phyloP scores from a whole-genome alignment of 2,113 vertebrate genomes.

The Trematocara macrostoma region DNA sequence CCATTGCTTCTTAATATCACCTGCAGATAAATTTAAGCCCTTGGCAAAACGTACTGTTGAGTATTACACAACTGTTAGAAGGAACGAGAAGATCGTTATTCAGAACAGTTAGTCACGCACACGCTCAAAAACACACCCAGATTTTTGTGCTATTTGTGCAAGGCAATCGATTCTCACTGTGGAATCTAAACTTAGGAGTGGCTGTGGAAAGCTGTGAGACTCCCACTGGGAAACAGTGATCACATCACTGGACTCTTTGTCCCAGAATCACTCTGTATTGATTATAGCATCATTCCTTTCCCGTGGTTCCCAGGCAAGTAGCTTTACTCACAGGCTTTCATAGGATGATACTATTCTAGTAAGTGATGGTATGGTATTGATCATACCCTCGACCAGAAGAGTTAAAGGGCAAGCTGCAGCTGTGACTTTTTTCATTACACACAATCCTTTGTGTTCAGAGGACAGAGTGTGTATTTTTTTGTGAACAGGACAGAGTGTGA shows the following conservation, averaged over 20 bases:
- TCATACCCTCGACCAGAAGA: not conserved
- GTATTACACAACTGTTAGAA: conserved; percentile 2
- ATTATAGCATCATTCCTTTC: conserved; percentile 30
- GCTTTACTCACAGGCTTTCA: not conserved
- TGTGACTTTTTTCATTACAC: not conserved
- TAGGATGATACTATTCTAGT: not conserved
- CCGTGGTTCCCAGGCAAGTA: not conserved
- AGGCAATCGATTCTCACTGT: conserved; percentile 20
- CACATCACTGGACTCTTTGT: conserved; percentile 37
- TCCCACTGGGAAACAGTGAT: not conserved
- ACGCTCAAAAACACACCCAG: not conserved
- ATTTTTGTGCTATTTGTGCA: conserved; percentile 7
- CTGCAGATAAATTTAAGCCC: not conserved
- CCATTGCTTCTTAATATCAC: not conserved
- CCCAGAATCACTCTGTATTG: conserved; percentile 49
- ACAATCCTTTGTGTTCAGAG: not conserved
- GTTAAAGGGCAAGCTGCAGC: not conserved
- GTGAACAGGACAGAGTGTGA: not conserved
- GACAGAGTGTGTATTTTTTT: not conserved
- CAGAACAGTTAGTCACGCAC: not conserved
- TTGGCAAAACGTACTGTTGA: not conserved
- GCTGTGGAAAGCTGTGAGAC: conserved; percentile 1
- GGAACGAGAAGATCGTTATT: not conserved
- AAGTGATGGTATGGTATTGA: conserved; percentile 14
- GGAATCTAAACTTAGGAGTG: conserved; percentile 49